Conservation (phyloP, 2,113 vertebrate genomes). For the Kryptolebias marmoratus region DNA sequence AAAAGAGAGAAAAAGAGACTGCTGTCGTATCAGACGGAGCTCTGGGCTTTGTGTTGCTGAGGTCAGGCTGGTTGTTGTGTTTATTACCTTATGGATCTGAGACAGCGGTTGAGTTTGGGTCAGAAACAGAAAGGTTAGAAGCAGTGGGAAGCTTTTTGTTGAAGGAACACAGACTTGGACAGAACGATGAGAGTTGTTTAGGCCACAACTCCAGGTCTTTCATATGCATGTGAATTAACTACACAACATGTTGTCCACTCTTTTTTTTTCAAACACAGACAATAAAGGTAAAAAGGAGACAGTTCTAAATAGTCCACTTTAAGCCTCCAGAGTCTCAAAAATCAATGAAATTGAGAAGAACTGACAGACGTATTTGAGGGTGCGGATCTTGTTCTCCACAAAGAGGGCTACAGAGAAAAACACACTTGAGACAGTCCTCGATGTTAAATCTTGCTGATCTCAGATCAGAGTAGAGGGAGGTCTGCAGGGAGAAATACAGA, state of each 20-base stretch:
- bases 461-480: constrained; percentile 64
- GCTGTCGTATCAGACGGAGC: constrained; percentile 59
- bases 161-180: constrained; percentile 13
- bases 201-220: constrained; percentile 45
- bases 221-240: constrained; percentile 35
- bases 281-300: not conserved
- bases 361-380: constrained; percentile 86
- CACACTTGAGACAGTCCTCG: constrained; percentile 52
- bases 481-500: constrained; percentile 63
- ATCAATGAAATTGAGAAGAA: constrained; percentile 87
- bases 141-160: constrained; percentile 37
- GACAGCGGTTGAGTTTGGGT: constrained; percentile 38
- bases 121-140: constrained; percentile 51
- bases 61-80: constrained; percentile 55
- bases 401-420: constrained; percentile 81
- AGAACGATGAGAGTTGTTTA: constrained; percentile 18
- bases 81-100: constrained; percentile 55
- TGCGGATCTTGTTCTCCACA: constrained; percentile 77
- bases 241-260: constrained; percentile 5
- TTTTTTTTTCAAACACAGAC: not conserved
- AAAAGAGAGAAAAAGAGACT: constrained; percentile 60
- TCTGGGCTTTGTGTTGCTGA: constrained; percentile 43
- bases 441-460: constrained; percentile 68
- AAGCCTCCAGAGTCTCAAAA: constrained; percentile 83
- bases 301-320: constrained; percentile 33